Conservation (phyloP, 2,113 vertebrate species). For the Sterrhoptilus dennistouni region DNA sequence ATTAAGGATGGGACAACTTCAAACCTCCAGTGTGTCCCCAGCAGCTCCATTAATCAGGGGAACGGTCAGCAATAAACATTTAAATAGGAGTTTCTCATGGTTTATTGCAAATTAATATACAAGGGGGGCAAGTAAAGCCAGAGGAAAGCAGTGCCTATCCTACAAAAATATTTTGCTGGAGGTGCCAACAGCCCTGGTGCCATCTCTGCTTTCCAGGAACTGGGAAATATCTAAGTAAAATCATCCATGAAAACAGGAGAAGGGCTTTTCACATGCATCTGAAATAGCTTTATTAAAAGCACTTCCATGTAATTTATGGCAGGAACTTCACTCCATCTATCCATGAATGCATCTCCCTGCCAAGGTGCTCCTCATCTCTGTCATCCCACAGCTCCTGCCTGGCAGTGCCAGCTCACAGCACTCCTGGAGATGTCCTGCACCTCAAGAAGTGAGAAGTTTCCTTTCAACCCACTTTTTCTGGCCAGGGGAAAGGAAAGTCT, state of each 20-base stretch:
- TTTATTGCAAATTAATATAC: not conserved
- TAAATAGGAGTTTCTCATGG: not conserved
- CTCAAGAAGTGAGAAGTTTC: slow-evolving; percentile 63
- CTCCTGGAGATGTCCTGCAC: not conserved
- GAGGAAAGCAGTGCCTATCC: not conserved
- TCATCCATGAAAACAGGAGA: not conserved
- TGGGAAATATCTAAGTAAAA: not conserved
- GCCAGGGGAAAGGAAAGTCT: slow-evolving; percentile 48
- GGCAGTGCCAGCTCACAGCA: not conserved
- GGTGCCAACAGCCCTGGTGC: not conserved
- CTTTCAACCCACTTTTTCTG: slow-evolving; percentile 68
- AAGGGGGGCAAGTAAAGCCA: not conserved
- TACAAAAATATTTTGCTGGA: not conserved
- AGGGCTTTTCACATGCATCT: not conserved
- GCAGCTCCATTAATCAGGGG: not conserved
- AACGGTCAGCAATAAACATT: not conserved
- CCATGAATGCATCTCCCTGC: not conserved
- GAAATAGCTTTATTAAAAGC: not conserved
- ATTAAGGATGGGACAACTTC: slow-evolving; percentile 13
- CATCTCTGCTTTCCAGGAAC: not conserved
- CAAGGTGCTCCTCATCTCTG: not conserved
- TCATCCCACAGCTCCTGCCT: not conserved
- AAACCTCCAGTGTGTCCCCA: not conserved
- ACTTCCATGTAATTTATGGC: not conserved
- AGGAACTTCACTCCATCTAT: not conserved